Conservation (phyloP, 2,113 vertebrate species). For the Mustelus asterias region DNA sequence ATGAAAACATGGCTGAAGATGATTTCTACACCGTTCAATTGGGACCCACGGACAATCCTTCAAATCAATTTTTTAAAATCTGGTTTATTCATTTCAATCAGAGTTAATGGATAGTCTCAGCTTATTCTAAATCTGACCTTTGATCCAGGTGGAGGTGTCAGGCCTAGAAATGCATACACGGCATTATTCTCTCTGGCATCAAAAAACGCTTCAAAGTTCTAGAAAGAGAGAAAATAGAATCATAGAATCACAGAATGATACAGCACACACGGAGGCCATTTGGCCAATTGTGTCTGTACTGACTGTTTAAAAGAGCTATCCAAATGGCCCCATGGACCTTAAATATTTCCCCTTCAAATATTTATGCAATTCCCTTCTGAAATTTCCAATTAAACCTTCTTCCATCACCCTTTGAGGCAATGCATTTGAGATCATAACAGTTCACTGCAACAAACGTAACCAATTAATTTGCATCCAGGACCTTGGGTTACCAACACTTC, state of each 20-base stretch:
- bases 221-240: conserved; percentile 37
- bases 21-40: background rate
- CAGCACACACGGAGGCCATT: background rate
- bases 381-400: background rate
- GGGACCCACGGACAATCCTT: background rate
- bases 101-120: background rate
- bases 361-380: background rate
- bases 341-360: background rate
- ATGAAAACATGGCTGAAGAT: background rate
- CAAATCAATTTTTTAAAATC: background rate
- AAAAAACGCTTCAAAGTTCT: conserved; percentile 94
- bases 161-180: conserved; percentile 84
- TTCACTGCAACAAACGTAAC: background rate
- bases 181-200: conserved; percentile 91
- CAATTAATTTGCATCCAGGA: background rate
- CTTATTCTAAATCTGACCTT: conserved; percentile 63
- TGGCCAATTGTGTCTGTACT: background rate
- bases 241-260: background rate
- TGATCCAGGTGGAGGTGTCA: conserved; percentile 89
- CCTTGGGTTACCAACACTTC: no score
- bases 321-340: background rate
- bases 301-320: background rate
- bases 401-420: background rate
- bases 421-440: background rate
- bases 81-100: background rate